phyloP scores from a whole-genome alignment of 2,113 vertebrate species.

The Cnemophilus loriae region DNA sequence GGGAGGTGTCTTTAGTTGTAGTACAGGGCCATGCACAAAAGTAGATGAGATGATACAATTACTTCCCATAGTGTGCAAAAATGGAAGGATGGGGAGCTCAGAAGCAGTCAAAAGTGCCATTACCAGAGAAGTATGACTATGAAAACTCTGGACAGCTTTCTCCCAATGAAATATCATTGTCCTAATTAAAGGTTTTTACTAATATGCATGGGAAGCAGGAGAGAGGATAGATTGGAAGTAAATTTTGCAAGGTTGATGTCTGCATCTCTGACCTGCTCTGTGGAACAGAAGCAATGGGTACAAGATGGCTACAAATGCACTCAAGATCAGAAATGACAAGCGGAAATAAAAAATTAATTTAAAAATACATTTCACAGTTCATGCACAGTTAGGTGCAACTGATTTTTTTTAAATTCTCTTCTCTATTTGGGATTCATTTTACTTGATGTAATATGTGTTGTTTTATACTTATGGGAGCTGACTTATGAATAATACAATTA shows the following conservation, averaged over 20 bases:
- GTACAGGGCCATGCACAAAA: background rate
- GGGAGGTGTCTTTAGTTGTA: background rate
- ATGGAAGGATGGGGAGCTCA: background rate
- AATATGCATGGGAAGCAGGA: background rate
- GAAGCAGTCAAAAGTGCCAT: background rate
- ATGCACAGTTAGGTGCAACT: background rate
- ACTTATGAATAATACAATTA: slow-evolving; percentile 46
- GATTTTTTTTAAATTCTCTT: background rate
- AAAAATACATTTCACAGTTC: slow-evolving; percentile 25
- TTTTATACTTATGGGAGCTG: background rate
- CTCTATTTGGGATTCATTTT: slow-evolving; percentile 9
- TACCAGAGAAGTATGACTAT: background rate
- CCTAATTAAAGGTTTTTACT: background rate
- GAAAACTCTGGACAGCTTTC: background rate
- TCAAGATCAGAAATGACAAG: background rate
- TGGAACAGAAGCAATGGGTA: background rate
- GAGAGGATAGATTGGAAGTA: background rate
- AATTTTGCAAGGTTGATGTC: background rate
- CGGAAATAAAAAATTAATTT: slow-evolving; percentile 48
- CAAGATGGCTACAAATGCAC: background rate
- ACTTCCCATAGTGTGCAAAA: background rate
- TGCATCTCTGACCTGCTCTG: background rate
- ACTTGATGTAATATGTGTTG: background rate
- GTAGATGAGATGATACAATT: background rate
- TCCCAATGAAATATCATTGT: background rate